Evolutionary conservation across 2,113 vertebrate species (phyloP), one percentile per base, ranked within the genome.

Genomic region (Donacobius atricapilla): DNA sequence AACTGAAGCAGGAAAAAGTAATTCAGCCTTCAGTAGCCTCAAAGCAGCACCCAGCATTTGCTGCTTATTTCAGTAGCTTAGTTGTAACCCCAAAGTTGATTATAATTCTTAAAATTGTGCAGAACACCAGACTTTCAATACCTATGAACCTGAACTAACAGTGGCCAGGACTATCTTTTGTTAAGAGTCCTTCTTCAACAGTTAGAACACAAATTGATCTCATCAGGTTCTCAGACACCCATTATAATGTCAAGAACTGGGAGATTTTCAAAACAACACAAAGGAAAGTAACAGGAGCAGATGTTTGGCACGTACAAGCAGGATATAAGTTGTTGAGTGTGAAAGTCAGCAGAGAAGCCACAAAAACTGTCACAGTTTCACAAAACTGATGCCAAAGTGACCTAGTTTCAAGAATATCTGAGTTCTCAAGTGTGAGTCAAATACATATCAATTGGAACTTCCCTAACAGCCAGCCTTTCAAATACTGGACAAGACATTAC

Each of bases 301-400:
- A 91, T 83, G 75, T 91, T 90, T 94, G 85, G 93, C 92, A 33
- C 31, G 24, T 40, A 45, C 7, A 39, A 3, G 27, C 40, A 90
- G 92, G 51, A 92, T 83, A 24, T 60, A 86, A 93, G 69, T 44
- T 94, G 87, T 53, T 85, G 90, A 97, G 90, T 93, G 94, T 56
- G 83, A 93, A 79, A 92, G 69, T 69, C 64, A 90, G 65, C 48
- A 88, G 53, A 84, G 79, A 94, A 94, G 88, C 90, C 88, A 92
- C 92, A 96, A 80, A 75, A 86, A 57, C 51, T 89, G 83, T 94
- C 88, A 95, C 42, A 75, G 69, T 79, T 96, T 93, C 89, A 91
- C 63, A 91, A 96, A 12, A 65, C 1, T 71, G 56, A 73, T 91
- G 65, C 51, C 87, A 87, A 96, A 95, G 90, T 93, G 80, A 96